Base-by-base conservation (phyloP, 1,140 invertebrate species). In the Habropoda laboriosa region DNA sequence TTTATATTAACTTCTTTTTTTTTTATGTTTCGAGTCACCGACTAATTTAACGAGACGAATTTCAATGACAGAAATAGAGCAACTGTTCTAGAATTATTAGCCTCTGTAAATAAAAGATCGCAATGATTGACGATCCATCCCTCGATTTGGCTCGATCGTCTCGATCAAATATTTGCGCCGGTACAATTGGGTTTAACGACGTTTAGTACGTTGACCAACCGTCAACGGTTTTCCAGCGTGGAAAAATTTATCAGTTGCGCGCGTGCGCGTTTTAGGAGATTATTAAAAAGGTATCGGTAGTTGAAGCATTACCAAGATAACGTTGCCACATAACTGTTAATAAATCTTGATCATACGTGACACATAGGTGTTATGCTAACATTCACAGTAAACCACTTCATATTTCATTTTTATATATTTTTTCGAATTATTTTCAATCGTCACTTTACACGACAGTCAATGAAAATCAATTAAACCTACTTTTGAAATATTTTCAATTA, bases 111-210 rank as follows among this genome's bases (percentile, higher is more conserved):
- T 57, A 21, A 68, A 71, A 49, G 66, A 60, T 77, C 53, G 10
- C 18, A 6, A 5, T 24, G 35, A 55, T 58, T 40, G 12, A 30
- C 6, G 45, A 67, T 57, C 32, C 16, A 42, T 24, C n/a, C 7
- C 12, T 40, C 40, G 16, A 55, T 42, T 32, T 32, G 12, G 24
- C 24, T 49, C n/a, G n/a, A 70, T 77, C 42, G 18, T 4, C 16
- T 58, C 32, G 40, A 30, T 60, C 32, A 24, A 58, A 60, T 40
- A 2, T n/a, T 16, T 7, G 12, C 8, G 3, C 18, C 12, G 12
- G 16, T 24, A 60, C 32, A 70, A 70, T 70, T 77, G 53, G n/a
- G 49, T 13, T 53, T 27, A 40, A 60, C 42, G n/a, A 49, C 21
- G 35, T n/a, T 57, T 4, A 6, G n/a, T 40, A 57, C 47, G 21